Evolutionary conservation across 2,797 vertebrate species (phyloP).

Genomic region (Intellagama lesueurii): DNA sequence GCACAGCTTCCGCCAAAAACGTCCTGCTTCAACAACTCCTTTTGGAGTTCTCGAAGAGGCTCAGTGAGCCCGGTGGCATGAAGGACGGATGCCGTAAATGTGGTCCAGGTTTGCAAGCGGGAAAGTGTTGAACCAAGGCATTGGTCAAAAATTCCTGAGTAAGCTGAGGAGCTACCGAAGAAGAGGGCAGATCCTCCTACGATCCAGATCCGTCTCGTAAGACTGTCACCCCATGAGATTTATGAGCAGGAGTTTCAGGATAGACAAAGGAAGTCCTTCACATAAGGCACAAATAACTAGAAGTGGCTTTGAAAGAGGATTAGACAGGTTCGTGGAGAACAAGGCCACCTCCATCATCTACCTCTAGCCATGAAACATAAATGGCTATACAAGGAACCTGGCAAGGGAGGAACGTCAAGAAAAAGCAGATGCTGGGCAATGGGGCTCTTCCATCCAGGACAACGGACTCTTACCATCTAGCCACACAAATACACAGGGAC

Average conservation of each 20-base stretch:
- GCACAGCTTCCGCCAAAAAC: background rate
- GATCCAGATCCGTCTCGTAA: too few species aligned
- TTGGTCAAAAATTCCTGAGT: too few species aligned
- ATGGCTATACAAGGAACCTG: too few species aligned
- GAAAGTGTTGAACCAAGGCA: background rate
- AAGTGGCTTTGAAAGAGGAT: too few species aligned
- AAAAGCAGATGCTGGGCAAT: background rate
- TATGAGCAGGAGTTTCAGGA: background rate
- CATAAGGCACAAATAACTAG: background rate
- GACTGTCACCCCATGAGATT: background rate
- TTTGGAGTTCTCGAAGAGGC: background rate
- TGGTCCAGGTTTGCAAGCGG: too few species aligned
- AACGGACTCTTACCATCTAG: background rate
- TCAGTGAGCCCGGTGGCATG: fast-evolving
- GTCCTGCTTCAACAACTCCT: background rate
- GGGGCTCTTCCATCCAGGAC: background rate
- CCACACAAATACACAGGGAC: too few species aligned
- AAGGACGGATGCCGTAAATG: too few species aligned
- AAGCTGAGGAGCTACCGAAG: background rate
- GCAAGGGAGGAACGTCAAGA: background rate
- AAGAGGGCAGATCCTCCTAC: background rate
- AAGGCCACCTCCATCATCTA: too few species aligned
- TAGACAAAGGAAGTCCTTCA: background rate
- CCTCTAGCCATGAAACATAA: too few species aligned
- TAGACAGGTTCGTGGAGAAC: too few species aligned